These are phyloP conservation scores for Azorinus chamasolen DNA, from an alignment of 2,888 invertebrate genomes.

Conservation along the genomic window DNA sequence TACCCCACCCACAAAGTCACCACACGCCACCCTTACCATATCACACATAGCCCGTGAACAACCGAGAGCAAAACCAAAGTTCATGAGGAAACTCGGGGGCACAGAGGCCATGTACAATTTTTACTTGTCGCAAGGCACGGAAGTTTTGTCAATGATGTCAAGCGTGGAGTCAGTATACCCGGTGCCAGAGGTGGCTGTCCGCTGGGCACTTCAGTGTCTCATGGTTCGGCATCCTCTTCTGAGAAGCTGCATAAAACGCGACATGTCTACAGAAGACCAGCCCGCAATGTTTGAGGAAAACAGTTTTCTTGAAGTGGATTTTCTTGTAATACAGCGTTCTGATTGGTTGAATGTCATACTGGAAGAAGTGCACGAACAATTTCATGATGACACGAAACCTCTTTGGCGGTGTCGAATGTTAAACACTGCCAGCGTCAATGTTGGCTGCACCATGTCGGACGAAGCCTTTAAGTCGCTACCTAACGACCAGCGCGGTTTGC, in stretches of 20 bases:
- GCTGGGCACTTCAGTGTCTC: slow-evolving; percentile 30
- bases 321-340: slow-evolving; percentile 13
- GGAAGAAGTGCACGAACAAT: slow-evolving; percentile 43
- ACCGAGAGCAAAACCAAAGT: slow-evolving; percentile 1
- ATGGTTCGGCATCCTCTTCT: slow-evolving; percentile 51
- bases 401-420: slow-evolving; percentile 48
- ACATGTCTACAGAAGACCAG: neutral
- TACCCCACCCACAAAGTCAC: no score
- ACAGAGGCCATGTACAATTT: no score
- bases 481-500: neutral
- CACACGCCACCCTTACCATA: no score
- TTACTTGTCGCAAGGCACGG: slow-evolving; percentile 29
- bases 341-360: slow-evolving; percentile 47
- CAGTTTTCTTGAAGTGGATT: slow-evolving; percentile 16
- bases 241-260: slow-evolving; percentile 37
- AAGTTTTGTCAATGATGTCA: slow-evolving; percentile 53
- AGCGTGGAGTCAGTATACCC: slow-evolving; percentile 38
- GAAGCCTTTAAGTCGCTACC: neutral
- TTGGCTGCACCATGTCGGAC: neutral
- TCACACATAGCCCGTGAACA: neutral
- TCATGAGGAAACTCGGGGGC: no score
- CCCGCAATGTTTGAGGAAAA: slow-evolving; percentile 32
- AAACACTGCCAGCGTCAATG: neutral
- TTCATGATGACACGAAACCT: slow-evolving; percentile 19
- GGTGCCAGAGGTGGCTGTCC: slow-evolving; percentile 17